Percentiles rank a stretch among this genome's conserved stretches.
These are phyloP conservation scores for Drosophila monieri DNA, from an alignment of 2,888 invertebrate genomes.

Conservation along the genomic window DNA sequence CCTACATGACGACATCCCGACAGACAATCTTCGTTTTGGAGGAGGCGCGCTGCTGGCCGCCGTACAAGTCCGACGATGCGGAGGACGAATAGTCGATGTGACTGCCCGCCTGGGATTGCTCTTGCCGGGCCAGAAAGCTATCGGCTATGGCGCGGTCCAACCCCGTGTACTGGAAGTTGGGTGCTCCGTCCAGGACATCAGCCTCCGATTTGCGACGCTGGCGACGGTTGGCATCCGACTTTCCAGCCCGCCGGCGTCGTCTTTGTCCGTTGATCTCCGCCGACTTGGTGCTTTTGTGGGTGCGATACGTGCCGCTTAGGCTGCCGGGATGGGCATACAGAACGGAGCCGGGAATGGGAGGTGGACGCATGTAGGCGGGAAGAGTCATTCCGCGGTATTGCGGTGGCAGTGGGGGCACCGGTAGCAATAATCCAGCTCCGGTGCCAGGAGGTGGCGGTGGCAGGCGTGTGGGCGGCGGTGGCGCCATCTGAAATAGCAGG, in stretches of 20 bases:
- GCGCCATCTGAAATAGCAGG: conserved; percentile 52
- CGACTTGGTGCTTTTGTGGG: conserved; percentile 73
- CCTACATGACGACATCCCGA: conserved; percentile 81
- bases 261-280: conserved; percentile 72
- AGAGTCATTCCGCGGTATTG: conserved; percentile 77
- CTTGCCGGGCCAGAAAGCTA: conserved; percentile 82
- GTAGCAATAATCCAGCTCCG: conserved; percentile 63
- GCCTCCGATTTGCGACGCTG: conserved; percentile 83
- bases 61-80: conserved; percentile 69
- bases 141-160: conserved; percentile 83
- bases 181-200: conserved; percentile 79
- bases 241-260: conserved; percentile 69
- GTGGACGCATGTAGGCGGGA: conserved; percentile 71
- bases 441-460: conserved; percentile 62
- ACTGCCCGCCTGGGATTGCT: conserved; percentile 78
- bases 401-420: conserved; percentile 43
- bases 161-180: conserved; percentile 83
- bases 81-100: conserved; percentile 82
- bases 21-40: conserved; percentile 80
- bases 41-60: conserved; percentile 63
- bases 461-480: conserved; percentile 65
- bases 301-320: conserved; percentile 74
- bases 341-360: conserved; percentile 60
- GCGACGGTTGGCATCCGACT: conserved; percentile 75
- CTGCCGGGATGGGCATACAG: conserved; percentile 74